Base-by-base conservation (phyloP, 2,888 invertebrate genomes). In the Petrophora chlorosata region DNA sequence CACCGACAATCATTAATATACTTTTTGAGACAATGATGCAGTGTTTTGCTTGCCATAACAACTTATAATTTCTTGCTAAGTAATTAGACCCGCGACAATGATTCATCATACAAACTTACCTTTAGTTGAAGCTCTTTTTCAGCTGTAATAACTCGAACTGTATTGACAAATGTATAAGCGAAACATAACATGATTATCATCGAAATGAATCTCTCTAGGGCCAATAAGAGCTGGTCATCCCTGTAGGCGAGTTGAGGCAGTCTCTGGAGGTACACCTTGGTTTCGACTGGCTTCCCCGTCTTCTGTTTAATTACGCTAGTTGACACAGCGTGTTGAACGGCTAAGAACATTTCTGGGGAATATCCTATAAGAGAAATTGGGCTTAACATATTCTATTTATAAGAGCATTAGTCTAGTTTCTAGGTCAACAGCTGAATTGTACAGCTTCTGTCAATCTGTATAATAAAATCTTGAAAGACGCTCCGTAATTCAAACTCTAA, bases 121-220 rank as follows among this genome's bases (percentile, higher is more conserved):
- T 95, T 95, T 14, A 95, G 79, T 68, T 94, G 93, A 60, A 92
- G 91, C 72, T 96, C 96, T 72, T 96, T 96, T 73, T 96, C 96
- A 16, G 93, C 91, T 0, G 95, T 94, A 13, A 96, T 92, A 30
- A 92, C 92, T 80, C 95, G 94, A 3, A 95, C 94, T 14, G 95
- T 95, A 69, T 95, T 95, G 10, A 96, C 94, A 60, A 94, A 94
- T 0, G 95, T 93, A 73, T 96, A 96, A 3, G 95, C 94, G 71
- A 96, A 97, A 73, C 96, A 95, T 30, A 97, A 85, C 89, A 97
- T 92, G 19, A 97, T 91, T 34, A 97, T 94, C 68, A 97, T 90
- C 0, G 97, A 95, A 56, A 97, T 91, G 67, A 95, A 93, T 38
- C 91, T 83, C 69, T 94, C 92, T 33, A 97, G 79, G 0, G 94